Base-by-base conservation (phyloP, 2,113 vertebrate genomes). In the Osmerus mordax region DNA sequence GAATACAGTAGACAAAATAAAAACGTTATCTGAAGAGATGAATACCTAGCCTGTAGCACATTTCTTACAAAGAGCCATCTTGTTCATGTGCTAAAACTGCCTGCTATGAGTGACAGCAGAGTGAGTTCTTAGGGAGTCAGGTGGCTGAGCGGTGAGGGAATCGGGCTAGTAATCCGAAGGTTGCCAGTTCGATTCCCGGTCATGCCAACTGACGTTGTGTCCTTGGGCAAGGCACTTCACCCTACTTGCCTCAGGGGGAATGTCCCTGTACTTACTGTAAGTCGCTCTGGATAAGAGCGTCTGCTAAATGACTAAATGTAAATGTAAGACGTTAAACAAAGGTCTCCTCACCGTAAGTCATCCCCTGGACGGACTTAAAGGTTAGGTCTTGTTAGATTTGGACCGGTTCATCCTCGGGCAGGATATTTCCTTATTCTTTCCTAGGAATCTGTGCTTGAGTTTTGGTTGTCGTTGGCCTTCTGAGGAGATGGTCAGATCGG, bases 371-470 rank as follows among this genome's bases (percentile, higher is more conserved):
- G 69, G 19, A 32, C 70, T 54, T 23, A 19, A 70, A 86, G 78
- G 73, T 76, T 77, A 76, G 29, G 86, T 85, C 81, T 78, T 77
- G 64, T 77, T 81, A 74, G 64, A 83, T 87, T 77, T 84, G 47
- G 60, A 76, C 61, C 72, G 51, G 9, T 72, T 79, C 61, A 55
- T 68, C 52, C 14, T 41, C n/a, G 74, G 74, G 76, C 70, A 61
- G 21, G 62, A 56, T 66, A 76, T 53, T 69, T 63, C 13, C 67
- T 64, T 55, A 36, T 36, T 36, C 32, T 6, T 36, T 7, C 7
- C 7, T 6, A 29, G 36, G 14, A 13, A 63, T 32, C 67, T 15
- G 80, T 29, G 32, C 12, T 69, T 5, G 16, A 2, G 14, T 2
- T 61, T 61, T 14, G 63, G 11, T 65, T 65, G 67, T 68, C 52